A percentile compares a stretch with the other conserved stretches of the same genome.
Conservation (phyloP, 2,888 invertebrate genomes). For the Tenthredo scrophulariae region DNA sequence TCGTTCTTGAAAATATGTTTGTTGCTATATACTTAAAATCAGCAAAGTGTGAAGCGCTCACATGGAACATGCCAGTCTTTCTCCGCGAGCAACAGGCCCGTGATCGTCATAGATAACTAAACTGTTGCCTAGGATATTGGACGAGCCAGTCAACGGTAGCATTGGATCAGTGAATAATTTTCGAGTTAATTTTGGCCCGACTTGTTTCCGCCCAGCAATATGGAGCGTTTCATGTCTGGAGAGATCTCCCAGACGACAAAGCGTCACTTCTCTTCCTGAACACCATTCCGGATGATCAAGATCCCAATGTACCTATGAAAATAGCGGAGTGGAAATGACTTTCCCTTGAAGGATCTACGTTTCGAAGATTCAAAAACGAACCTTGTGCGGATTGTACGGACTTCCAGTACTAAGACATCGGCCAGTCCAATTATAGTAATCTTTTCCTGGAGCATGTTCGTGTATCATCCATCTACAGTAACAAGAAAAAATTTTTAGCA, state of each 20-base stretch:
- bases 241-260: slow-evolving; percentile 89
- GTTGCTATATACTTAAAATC: slow-evolving; percentile 66
- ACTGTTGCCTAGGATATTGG: slow-evolving; percentile 89
- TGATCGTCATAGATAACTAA: slow-evolving; percentile 93
- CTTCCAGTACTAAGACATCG: slow-evolving; percentile 90
- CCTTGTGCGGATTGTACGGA: slow-evolving; percentile 89
- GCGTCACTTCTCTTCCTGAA: slow-evolving; percentile 80
- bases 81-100: slow-evolving; percentile 92
- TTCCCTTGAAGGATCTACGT: not conserved
- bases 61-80: slow-evolving; percentile 93
- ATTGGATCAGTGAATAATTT: slow-evolving; percentile 89
- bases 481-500: not conserved
- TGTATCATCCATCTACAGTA: slow-evolving; percentile 90
- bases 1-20: not conserved
- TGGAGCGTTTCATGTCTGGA: slow-evolving; percentile 86
- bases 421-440: slow-evolving; percentile 94
- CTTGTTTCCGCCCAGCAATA: slow-evolving; percentile 87
- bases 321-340: not conserved
- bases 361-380: slow-evolving; percentile 66
- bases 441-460: slow-evolving; percentile 88
- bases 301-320: slow-evolving; percentile 81
- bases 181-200: slow-evolving; percentile 84
- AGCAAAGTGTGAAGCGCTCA: slow-evolving; percentile 77
- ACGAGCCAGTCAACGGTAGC: slow-evolving; percentile 87
- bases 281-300: slow-evolving; percentile 83